Evolutionary conservation across 2,888 invertebrate species (phyloP).

Genomic region (Xestia sexstrigata): DNA sequence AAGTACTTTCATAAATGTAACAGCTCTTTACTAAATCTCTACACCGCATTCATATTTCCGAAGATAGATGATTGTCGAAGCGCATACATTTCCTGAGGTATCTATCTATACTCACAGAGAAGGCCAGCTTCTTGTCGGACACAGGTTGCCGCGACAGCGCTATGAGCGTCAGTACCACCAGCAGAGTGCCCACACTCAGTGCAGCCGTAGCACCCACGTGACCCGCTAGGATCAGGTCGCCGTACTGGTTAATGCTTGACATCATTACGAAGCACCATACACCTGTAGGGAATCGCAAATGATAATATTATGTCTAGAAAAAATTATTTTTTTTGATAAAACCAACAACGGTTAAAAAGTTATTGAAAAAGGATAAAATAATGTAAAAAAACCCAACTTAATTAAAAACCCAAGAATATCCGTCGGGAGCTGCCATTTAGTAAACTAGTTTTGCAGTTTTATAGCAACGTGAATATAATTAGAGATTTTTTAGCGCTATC

Average conservation of each 20-base stretch:
- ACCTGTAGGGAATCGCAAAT: too few species aligned
- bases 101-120: slow-evolving; percentile 90
- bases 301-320: too few species aligned
- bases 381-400: too few species aligned
- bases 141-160: slow-evolving; percentile 92
- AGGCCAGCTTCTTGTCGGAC: slow-evolving; percentile 91
- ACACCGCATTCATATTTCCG: not conserved
- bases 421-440: too few species aligned
- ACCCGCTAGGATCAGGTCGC: slow-evolving; percentile 75
- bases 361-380: too few species aligned
- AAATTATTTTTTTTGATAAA: too few species aligned
- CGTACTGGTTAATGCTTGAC: slow-evolving; percentile 78
- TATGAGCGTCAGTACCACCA: slow-evolving; percentile 86
- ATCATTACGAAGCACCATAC: slow-evolving; percentile 85
- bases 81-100: not conserved
- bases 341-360: too few species aligned
- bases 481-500: too few species aligned
- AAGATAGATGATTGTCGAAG: not conserved
- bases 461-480: too few species aligned
- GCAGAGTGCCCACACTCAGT: slow-evolving; percentile 67
- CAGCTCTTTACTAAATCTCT: not conserved
- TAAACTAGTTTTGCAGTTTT: too few species aligned
- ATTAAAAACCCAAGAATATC: too few species aligned
- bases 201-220: slow-evolving; percentile 69
- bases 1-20: too few species aligned